phyloP scores from a whole-genome alignment of 2,888 invertebrate species.

The Hoplodrina blanda region DNA sequence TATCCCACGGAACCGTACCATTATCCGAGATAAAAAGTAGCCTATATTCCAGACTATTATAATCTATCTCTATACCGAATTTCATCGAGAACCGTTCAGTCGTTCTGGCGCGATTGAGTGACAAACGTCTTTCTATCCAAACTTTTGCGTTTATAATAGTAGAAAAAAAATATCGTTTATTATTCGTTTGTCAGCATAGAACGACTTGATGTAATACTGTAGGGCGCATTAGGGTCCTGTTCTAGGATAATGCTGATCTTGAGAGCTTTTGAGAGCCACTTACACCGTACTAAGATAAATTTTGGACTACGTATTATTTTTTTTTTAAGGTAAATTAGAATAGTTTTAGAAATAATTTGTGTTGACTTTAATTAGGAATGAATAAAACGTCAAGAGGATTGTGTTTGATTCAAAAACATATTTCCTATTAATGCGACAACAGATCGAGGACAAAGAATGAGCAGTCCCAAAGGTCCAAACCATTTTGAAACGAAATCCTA shows the following conservation, averaged over 20 bases:
- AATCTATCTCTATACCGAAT: no score
- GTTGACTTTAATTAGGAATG: background rate
- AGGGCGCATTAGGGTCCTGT: slow-evolving; percentile 36
- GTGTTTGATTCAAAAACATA: no score
- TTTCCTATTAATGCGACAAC: background rate
- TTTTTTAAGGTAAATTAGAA: slow-evolving; percentile 17
- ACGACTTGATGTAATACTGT: slow-evolving; percentile 27
- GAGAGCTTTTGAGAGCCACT: slow-evolving; percentile 41
- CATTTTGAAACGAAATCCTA: slow-evolving; percentile 4
- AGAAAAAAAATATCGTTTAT: background rate
- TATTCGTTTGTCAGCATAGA: slow-evolving; percentile 16
- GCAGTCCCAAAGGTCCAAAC: background rate
- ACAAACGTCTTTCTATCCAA: no score
- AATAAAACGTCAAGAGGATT: no score
- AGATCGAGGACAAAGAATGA: slow-evolving; percentile 4
- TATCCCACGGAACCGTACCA: no score
- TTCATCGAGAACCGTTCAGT: no score
- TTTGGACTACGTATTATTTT: background rate
- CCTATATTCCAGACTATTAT: no score
- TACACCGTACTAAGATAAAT: slow-evolving; percentile 21
- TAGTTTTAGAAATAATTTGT: background rate
- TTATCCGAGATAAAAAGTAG: no score
- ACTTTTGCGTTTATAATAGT: no score
- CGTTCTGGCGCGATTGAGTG: no score
- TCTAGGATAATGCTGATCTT: slow-evolving; percentile 42